These are phyloP conservation scores for Trichoplusia ni DNA, from an alignment of 1,140 invertebrate genomes.

Conservation along the genomic window DNA sequence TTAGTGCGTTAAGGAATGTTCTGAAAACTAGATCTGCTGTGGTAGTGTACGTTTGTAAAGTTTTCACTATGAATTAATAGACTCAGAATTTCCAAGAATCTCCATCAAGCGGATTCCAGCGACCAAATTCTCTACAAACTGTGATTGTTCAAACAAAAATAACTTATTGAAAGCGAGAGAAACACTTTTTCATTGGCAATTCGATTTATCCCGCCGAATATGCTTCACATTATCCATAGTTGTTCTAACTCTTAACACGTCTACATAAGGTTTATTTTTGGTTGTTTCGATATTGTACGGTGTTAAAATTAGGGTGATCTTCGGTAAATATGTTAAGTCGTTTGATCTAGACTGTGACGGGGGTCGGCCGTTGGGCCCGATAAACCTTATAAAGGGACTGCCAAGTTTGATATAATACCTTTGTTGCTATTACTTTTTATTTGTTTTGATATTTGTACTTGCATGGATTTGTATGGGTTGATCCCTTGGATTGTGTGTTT, in stretches of 20 bases:
- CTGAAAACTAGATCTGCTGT: too few species aligned
- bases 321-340: constrained; percentile 31
- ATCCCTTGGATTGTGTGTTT: background rate
- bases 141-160: constrained; percentile 30
- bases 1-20: too few species aligned
- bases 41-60: too few species aligned
- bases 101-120: background rate
- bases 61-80: constrained; percentile 7
- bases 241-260: background rate
- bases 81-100: background rate
- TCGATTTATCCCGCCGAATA: constrained; percentile 16
- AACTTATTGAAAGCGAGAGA: constrained; percentile 28
- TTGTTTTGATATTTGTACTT: constrained; percentile 18
- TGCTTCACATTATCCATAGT: background rate
- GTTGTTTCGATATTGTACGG: background rate
- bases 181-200: constrained; percentile 31
- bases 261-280: constrained; percentile 14
- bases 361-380: constrained; percentile 28
- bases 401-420: constrained; percentile 28
- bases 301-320: background rate
- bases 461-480: background rate
- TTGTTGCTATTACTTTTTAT: constrained; percentile 22
- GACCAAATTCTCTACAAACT: constrained; percentile 1
- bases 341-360: constrained; percentile 33
- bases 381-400: constrained; percentile 29